A percentile compares a stretch with the other conserved stretches of the same genome.
Evolutionary conservation across 2,797 vertebrate species (phyloP).

Genomic region (Heteromormyrus szaboi): DNA sequence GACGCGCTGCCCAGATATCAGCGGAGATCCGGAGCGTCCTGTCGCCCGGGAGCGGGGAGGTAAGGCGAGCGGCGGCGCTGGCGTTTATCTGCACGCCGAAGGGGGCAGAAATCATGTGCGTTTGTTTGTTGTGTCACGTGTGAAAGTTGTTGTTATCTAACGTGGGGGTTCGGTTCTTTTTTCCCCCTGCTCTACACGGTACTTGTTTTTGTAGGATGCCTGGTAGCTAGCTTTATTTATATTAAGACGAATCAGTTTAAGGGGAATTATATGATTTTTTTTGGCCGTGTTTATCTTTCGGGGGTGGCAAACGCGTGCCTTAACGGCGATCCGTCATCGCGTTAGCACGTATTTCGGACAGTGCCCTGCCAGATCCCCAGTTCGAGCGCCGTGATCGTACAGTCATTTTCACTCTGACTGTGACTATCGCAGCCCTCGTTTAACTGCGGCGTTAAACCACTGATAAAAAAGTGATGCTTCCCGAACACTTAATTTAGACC

Average conservation of each 20-base stretch:
- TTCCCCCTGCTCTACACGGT: neutral
- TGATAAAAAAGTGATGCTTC: neutral
- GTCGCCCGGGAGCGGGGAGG: neutral
- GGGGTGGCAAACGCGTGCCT: neutral
- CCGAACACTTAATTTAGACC: neutral
- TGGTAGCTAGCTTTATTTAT: neutral
- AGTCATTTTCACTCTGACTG: neutral
- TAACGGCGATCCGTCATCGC: neutral
- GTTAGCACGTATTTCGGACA: neutral
- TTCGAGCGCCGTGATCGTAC: neutral
- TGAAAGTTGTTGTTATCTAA: neutral
- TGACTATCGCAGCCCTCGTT: neutral
- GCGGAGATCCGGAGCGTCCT: neutral
- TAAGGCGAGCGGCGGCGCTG: conserved; percentile 3
- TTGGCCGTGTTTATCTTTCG: neutral
- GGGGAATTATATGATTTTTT: neutral
- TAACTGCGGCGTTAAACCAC: neutral
- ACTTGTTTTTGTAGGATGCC: neutral
- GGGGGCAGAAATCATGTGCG: neutral
- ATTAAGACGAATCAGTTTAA: neutral
- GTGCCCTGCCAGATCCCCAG: neutral
- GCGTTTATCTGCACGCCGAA: neutral
- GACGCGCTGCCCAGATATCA: conserved; percentile 3
- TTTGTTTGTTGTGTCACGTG: conserved; percentile 8
- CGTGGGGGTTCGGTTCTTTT: neutral